Conservation (phyloP, 2,888 invertebrate species). For the Microctonus brassicae region DNA sequence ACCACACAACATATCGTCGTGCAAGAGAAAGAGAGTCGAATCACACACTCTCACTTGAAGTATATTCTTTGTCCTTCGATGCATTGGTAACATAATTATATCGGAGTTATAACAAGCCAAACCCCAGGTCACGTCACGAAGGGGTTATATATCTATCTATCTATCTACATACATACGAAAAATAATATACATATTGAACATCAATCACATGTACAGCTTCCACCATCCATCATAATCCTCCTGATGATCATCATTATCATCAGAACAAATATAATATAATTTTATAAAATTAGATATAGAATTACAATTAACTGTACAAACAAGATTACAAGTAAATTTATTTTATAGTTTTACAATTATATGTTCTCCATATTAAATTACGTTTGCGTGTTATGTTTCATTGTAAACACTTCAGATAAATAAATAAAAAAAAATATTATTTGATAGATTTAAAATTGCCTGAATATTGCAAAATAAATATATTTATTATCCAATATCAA, state of each 20-base stretch:
- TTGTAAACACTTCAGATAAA: background rate
- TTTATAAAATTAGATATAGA: background rate
- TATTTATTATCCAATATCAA: background rate
- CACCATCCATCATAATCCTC: background rate
- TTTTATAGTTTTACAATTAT: constrained; percentile 10
- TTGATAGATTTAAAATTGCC: background rate
- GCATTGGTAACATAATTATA: constrained; percentile 70
- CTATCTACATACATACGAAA: constrained; percentile 30
- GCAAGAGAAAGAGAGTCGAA: constrained; percentile 21
- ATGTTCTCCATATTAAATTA: background rate
- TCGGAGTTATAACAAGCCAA: constrained; percentile 69
- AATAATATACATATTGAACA: background rate
- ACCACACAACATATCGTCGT: constrained; percentile 22
- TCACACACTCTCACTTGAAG: constrained; percentile 52
- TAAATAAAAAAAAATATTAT: background rate
- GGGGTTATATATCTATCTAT: constrained; percentile 48
- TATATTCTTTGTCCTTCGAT: constrained; percentile 67
- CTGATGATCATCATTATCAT: background rate
- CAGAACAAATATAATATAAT: background rate
- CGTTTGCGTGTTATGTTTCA: constrained; percentile 1
- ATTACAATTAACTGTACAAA: constrained; percentile 3
- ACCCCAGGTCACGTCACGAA: constrained; percentile 57
- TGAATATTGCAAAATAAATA: background rate
- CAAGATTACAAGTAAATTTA: background rate
- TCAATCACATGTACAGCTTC: background rate